Evolutionary conservation across 2,888 invertebrate genomes (phyloP).

Genomic region (Nomada goodeniana): DNA sequence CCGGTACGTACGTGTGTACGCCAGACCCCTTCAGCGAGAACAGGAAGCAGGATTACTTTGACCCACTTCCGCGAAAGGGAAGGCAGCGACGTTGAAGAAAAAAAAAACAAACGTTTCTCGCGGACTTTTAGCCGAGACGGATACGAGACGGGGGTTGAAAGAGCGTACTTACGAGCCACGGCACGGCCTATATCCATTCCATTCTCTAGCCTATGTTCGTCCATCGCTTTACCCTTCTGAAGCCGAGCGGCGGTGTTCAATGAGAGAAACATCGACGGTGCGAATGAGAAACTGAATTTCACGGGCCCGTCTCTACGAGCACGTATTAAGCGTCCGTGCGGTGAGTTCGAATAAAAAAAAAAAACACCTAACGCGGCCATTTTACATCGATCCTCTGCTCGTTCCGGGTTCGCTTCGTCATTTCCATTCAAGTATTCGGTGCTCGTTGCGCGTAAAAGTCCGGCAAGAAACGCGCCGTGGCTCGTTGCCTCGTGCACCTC

Average conservation of each 20-base stretch:
- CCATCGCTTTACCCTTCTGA: background rate
- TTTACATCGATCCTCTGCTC: slow-evolving; percentile 19
- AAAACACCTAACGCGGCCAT: background rate
- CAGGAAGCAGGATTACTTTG: slow-evolving; percentile 12
- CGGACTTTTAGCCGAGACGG: background rate
- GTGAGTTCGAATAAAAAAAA: slow-evolving; percentile 14
- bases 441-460: slow-evolving; percentile 15
- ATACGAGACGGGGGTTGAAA: slow-evolving; percentile 12
- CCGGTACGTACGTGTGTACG: background rate
- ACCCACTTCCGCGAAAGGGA: slow-evolving; percentile 10
- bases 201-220: background rate
- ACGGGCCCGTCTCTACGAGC: slow-evolving; percentile 60
- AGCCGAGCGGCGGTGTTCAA: background rate
- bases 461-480: slow-evolving; percentile 7
- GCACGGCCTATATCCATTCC: background rate
- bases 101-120: background rate
- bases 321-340: slow-evolving; percentile 24
- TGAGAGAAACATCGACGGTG: background rate
- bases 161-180: slow-evolving; percentile 1
- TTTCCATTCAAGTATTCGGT: slow-evolving; percentile 13
- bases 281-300: slow-evolving; percentile 9
- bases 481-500: slow-evolving; percentile 19
- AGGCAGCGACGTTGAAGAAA: background rate
- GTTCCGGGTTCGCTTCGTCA: slow-evolving; percentile 3
- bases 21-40: background rate